Percentiles rank a stretch among this genome's conserved stretches.
Evolutionary conservation across 2,888 invertebrate genomes (phyloP).

Genomic region (Rhamnusium bicolor): DNA sequence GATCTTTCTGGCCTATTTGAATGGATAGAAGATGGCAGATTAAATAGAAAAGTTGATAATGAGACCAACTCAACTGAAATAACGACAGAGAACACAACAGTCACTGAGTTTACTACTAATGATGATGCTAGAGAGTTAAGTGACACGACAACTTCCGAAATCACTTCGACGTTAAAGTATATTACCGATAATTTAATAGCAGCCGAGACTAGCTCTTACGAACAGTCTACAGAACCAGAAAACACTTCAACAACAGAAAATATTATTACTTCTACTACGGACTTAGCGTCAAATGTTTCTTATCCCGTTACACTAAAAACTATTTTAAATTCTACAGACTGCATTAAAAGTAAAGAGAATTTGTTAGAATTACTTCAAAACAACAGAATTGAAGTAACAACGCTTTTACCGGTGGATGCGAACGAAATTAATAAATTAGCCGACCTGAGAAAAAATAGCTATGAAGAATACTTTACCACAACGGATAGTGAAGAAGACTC

Average conservation of each 20-base stretch:
- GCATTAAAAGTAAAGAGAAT: constrained; percentile 52
- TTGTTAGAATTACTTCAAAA: constrained; percentile 28
- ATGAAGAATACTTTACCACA: constrained; percentile 7
- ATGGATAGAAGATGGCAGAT: constrained; percentile 58
- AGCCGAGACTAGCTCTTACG: constrained; percentile 53
- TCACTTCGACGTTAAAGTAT: constrained; percentile 17
- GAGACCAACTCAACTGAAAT: constrained; percentile 43
- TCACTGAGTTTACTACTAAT: background rate
- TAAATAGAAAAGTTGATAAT: constrained; percentile 56
- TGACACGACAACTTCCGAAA: constrained; percentile 23
- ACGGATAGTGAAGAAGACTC: constrained; percentile 15
- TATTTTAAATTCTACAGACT: constrained; percentile 66
- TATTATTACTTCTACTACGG: constrained; percentile 26
- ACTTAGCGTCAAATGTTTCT: constrained; percentile 28
- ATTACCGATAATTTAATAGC: constrained; percentile 9
- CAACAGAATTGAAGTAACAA: constrained; percentile 36
- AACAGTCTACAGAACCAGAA: constrained; percentile 45
- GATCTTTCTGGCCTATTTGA: constrained; percentile 59
- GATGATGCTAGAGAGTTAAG: background rate
- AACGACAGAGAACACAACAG: constrained; percentile 8
- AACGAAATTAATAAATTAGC: constrained; percentile 53
- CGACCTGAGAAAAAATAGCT: constrained; percentile 42
- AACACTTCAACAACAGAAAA: constrained; percentile 41
- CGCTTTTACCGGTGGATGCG: constrained; percentile 46
- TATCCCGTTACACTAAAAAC: constrained; percentile 59